Evolutionary conservation across 2,888 invertebrate species (phyloP), one percentile per base, ranked within the genome.

Genomic region (Drosophila algonquin): DNA sequence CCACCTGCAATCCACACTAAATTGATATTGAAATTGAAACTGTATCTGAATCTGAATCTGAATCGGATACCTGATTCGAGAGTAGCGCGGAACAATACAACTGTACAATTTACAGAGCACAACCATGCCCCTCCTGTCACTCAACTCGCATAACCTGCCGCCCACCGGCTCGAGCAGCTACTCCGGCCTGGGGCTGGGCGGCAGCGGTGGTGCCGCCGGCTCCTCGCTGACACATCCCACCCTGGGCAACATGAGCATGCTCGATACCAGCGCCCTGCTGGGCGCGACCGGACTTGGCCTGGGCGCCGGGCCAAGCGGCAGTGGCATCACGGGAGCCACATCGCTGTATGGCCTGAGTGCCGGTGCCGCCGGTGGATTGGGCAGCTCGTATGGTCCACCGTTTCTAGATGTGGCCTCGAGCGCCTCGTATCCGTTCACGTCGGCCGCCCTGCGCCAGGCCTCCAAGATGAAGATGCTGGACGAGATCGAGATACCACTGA

Each of bases 381-480:
- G 89, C 44, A 91, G 86, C 65, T 81, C 90, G 12, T 91, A 90
- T 75, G 89, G 90, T 10, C 89, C 91, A 47, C 90, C 91, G 18
- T 92, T 86, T 73, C 79, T 91, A 65, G 91, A 91, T 65, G 90
- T 91, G 10, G 91, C 90, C 53, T 90, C 90, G 61, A 92, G 81
- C 90, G 93, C 91, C 90, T 93, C 91, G 90, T 93, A 92, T 82
- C 90, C 92, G 3, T 95, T 95, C 84, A 89, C 90, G 47, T 94
- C 95, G 68, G 95, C 95, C 88, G 95, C 95, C 18, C 91, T 95
- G 73, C 91, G 95, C 91, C 93, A 94, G 92, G 93, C 93, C 45
- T 92, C 93, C 58, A 95, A 95, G 92, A 93, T 95, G 91, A 95
- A 96, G 92, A 94, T 95, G 73, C 93, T 95, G 90, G 95, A 96